Base-by-base conservation (phyloP, 2,797 vertebrate species). In the Glossophaga mutica region DNA sequence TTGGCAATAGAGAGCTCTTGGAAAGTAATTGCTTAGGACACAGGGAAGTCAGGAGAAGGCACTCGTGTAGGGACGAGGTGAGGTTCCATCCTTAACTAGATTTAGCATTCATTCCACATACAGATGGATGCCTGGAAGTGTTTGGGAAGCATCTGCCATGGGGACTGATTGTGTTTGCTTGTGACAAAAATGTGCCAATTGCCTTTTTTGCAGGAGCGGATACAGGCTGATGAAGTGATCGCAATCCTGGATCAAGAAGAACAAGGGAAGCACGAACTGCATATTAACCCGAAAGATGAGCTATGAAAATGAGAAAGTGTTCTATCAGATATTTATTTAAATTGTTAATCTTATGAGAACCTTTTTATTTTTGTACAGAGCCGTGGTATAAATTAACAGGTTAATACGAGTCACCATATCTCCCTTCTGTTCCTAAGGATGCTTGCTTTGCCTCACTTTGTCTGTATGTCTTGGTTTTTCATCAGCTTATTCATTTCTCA, bases 321-420 rank as follows among this genome's bases (percentile, higher is more conserved):
- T 97, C 94, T 97, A 98, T 98, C 92, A 95, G 98, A 97, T 99
- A 99, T 99, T 99, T 99, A 99, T 99, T 99, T 98, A 99, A 99
- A 98, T 98, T 98, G 97, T 99, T 98, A 98, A 98, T 98, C 98
- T 99, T 98, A 99, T 99, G 98, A 99, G 98, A 99, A 99, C 98
- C 93, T 95, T 98, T 99, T 98, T 99, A 99, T 99, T 99, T 99
- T 99, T 99, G 98, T 99, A 99, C 99, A 99, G 98, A 99, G 98
- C 97, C 83, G 1, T 84, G 96, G 97, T 98, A 97, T 98, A 98
- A 98, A 97, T 99, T 98, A 98, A 98, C 84, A 97, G 91, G 97
- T 98, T 93, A 95, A 87, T 94, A 57, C 39, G 95, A 96, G 93
- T 96, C 85, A 19, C 70, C 91, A 55, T 85, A 74, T 90, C 81